Conservation (phyloP, 1,140 invertebrate genomes). For the Drosophila repleta region DNA sequence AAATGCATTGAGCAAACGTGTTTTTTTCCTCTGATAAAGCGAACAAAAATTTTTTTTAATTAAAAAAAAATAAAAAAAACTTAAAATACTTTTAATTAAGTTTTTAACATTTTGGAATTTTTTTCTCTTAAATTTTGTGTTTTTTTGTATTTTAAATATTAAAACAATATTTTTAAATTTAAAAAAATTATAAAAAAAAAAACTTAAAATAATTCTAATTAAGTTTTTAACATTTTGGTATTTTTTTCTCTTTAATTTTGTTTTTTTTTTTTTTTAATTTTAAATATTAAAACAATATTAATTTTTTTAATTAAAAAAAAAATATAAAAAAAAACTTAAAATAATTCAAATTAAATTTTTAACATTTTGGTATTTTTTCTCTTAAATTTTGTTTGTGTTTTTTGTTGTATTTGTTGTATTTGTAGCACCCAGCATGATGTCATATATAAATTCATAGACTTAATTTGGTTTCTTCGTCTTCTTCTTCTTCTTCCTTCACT, state of each 20-base stretch:
- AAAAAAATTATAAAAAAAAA: conserved; percentile 29
- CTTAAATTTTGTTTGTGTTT: not conserved
- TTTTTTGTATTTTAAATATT: too few relatives aligned
- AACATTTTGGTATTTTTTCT: conserved; percentile 9
- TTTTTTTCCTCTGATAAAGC: conserved; percentile 28
- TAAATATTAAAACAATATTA: too few relatives aligned
- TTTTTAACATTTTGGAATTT: too few relatives aligned
- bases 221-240: too few relatives aligned
- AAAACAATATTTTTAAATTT: too few relatives aligned
- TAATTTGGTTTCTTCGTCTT: conserved; percentile 64
- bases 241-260: too few relatives aligned
- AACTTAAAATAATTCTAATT: too few relatives aligned
- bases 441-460: conserved; percentile 58
- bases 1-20: conserved; percentile 68
- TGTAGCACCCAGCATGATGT: conserved; percentile 70
- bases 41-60: conserved; percentile 2
- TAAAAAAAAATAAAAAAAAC: too few relatives aligned
- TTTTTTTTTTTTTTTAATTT: too few relatives aligned
- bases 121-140: too few relatives aligned
- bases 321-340: conserved; percentile 20
- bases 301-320: conserved; percentile 22
- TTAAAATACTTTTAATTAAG: too few relatives aligned
- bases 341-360: conserved; percentile 17
- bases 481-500: conserved; percentile 54
- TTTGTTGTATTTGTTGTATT: conserved; percentile 36